A percentile compares a stretch with the other conserved stretches of the same genome.
phyloP scores from a whole-genome alignment of 2,113 vertebrate genomes.

The Gobius niger region DNA sequence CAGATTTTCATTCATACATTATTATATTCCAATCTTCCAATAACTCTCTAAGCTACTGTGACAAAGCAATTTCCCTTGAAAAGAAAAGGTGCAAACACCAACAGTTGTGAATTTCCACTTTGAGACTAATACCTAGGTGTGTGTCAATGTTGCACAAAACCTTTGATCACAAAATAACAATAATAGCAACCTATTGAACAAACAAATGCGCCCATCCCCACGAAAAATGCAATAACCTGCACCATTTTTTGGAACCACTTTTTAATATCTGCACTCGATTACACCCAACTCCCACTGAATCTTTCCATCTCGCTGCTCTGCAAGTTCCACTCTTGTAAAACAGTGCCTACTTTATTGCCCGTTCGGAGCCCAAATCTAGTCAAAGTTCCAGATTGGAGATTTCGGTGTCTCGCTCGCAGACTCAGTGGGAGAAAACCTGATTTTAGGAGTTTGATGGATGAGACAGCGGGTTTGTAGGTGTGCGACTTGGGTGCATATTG shows the following conservation, averaged over 20 bases:
- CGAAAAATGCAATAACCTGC: background rate
- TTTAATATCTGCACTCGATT: background rate
- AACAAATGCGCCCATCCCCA: background rate
- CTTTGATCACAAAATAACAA: too few relatives aligned
- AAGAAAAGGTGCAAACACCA: too few relatives aligned
- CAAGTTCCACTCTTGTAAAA: constrained; percentile 2
- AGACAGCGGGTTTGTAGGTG: constrained; percentile 25
- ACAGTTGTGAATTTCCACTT: too few relatives aligned
- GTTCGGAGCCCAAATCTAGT: constrained; percentile 15
- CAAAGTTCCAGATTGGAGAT: constrained; percentile 11
- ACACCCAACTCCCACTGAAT: background rate
- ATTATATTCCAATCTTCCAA: too few relatives aligned
- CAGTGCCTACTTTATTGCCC: background rate
- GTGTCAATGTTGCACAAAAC: too few relatives aligned
- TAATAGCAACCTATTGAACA: background rate
- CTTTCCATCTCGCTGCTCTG: background rate
- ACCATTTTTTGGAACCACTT: background rate
- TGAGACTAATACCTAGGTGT: too few relatives aligned
- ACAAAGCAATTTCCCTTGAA: too few relatives aligned
- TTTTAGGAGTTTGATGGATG: constrained; percentile 42
- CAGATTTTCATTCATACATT: too few relatives aligned
- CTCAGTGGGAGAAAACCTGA: constrained; percentile 26
- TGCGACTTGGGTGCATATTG: constrained; percentile 34
- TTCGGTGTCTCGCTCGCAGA: constrained; percentile 22
- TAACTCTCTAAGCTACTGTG: too few relatives aligned